Evolutionary conservation across 2,113 vertebrate species (phyloP), one percentile per base, ranked within the genome.

Genomic region (Lamprologus tigripictilis): DNA sequence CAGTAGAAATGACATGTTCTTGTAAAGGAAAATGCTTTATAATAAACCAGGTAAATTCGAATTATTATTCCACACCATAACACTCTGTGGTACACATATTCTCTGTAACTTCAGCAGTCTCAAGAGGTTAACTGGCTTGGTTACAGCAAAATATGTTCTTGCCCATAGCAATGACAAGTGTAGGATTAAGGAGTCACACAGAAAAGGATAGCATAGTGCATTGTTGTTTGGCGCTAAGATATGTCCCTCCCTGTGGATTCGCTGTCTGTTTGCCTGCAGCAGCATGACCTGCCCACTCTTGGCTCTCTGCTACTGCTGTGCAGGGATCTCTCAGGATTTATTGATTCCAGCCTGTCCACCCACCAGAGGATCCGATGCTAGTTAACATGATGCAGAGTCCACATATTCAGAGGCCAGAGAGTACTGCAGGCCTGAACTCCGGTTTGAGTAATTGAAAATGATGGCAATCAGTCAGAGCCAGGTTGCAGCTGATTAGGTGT

Each of bases 381-480:
- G 94, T 92, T 95, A 93, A 92, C 93, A 81, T 78, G 93, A 82
- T 26, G 71, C 54, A 84, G 66, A 88, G 83, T 93, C 89, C 94
- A 79, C 80, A 95, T 96, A 91, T 95, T 96, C 86, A 86, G 90
- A 88, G 80, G 61, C 88, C 76, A 79, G 16, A 86, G 93, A 91
- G 89, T 92, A 93, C 94, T 94, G 94, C 93, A 80, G 80, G 90
- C 81, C 61, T 76, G 61, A 92, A 93, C 94, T 89, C 88, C 82
- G 90, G 90, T 90, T 86, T 81, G 73, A 3, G 1, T 95, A 95
- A 97, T 92, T 95, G 96, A 94, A 92, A 96, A 84, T 93, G 91
- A 95, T 91, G 90, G 93, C 92, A 94, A 95, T 94, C 88, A 83
- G 93, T 92, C 54, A 71, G 93, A 90, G 88, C 12, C 92, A 88